Percentiles rank a stretch among this genome's conserved stretches.
Evolutionary conservation across 2,888 invertebrate species (phyloP).

Genomic region (Xylophagus ater): DNA sequence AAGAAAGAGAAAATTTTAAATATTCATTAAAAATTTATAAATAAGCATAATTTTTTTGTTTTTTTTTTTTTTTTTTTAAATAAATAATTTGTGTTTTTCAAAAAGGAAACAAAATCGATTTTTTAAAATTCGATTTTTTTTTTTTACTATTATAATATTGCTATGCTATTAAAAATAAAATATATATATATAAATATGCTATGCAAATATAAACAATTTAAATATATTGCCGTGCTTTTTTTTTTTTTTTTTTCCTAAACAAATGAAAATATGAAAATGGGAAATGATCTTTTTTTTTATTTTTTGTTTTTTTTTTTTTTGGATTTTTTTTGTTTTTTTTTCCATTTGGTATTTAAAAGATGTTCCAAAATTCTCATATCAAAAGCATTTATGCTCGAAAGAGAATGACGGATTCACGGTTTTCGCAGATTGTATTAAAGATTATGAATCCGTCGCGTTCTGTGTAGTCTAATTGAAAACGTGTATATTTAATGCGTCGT

Average conservation of each 20-base stretch:
- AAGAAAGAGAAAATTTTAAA: background rate
- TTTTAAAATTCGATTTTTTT: background rate
- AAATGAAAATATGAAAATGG: background rate
- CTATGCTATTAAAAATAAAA: background rate
- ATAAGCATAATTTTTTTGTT: too few relatives aligned
- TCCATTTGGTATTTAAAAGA: background rate
- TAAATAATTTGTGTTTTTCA: too few relatives aligned
- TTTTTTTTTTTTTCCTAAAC: background rate
- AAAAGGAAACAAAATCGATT: background rate
- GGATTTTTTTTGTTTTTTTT: conserved; percentile 1
- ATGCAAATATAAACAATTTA: background rate
- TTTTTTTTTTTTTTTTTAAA: too few relatives aligned
- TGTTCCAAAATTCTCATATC: background rate
- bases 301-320: background rate
- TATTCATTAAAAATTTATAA: background rate
- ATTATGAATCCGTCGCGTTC: too few relatives aligned
- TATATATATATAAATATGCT: background rate
- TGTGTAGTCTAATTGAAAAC: too few relatives aligned
- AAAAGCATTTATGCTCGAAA: background rate
- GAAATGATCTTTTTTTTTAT: background rate
- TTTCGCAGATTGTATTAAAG: too few relatives aligned
- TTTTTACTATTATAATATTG: background rate
- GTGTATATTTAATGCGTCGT: too few relatives aligned
- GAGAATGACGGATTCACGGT: too few relatives aligned
- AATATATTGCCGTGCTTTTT: background rate